A percentile compares a stretch with the other conserved stretches of the same genome.
Conservation (phyloP, 2,113 vertebrate species). For the Tympanuchus pallidicinctus region DNA sequence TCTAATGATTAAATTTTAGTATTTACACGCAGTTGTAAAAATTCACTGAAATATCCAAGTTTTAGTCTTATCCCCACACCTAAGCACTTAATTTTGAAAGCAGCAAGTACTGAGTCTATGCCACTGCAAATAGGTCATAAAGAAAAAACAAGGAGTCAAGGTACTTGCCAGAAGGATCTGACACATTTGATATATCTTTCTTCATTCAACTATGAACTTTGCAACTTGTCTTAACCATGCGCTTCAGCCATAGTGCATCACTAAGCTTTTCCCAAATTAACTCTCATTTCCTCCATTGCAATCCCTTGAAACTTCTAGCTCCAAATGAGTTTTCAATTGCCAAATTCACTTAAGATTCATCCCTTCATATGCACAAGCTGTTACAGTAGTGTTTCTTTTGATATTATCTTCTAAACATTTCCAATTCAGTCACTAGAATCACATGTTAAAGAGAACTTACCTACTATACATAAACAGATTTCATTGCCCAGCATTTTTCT, state of each 20-base stretch:
- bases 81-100: neutral
- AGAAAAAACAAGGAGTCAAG: neutral
- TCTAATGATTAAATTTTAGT: neutral
- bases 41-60: neutral
- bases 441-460: conserved; percentile 77
- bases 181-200: neutral
- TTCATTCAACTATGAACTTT: neutral
- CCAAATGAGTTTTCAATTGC: neutral
- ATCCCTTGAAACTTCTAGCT: neutral
- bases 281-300: neutral
- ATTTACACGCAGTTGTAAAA: neutral
- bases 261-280: neutral
- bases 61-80: neutral
- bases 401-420: no score
- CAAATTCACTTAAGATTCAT: neutral
- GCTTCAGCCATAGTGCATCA: neutral
- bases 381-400: neutral
- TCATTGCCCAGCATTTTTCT: conserved; percentile 99
- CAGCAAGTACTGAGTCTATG: neutral
- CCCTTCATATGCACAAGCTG: neutral
- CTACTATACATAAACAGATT: conserved; percentile 99
- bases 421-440: neutral
- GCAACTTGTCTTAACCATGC: neutral
- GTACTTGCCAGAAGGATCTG: neutral
- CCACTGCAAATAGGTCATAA: neutral